Conservation (phyloP, 2,797 vertebrate species). For the Paguma larvata region DNA sequence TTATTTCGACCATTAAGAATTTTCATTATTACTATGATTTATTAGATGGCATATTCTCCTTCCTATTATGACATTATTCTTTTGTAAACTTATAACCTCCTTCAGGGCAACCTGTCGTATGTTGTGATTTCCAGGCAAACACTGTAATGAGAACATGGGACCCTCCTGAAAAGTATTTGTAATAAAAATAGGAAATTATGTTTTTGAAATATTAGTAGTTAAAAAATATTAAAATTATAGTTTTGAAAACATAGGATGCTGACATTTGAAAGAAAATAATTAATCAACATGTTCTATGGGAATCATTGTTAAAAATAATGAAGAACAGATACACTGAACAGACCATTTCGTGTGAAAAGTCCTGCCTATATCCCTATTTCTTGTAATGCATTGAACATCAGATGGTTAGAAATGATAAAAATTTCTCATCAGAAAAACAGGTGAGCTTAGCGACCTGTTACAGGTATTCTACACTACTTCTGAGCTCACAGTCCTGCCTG, state of each 20-base stretch:
- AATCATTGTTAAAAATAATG: background rate
- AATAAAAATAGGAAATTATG: background rate
- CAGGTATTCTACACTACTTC: background rate
- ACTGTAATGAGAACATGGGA: background rate
- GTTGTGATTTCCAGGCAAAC: background rate
- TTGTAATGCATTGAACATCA: background rate
- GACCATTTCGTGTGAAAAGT: background rate
- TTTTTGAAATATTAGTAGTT: conserved; percentile 19
- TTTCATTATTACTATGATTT: background rate
- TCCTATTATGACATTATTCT: background rate
- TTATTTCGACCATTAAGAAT: background rate
- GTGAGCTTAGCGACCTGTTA: background rate
- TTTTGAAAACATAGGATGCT: background rate
- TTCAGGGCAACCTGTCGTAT: background rate
- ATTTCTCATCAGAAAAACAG: background rate
- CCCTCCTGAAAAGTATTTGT: background rate
- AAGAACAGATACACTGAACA: background rate
- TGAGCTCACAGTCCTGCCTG: background rate
- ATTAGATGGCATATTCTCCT: background rate
- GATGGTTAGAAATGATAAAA: background rate
- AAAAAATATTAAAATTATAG: background rate
- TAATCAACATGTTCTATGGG: background rate
- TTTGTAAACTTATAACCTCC: background rate
- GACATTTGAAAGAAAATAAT: background rate
- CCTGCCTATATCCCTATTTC: background rate